Base-by-base conservation (phyloP, 2,888 invertebrate species). In the Phrixothrix hirtus region DNA sequence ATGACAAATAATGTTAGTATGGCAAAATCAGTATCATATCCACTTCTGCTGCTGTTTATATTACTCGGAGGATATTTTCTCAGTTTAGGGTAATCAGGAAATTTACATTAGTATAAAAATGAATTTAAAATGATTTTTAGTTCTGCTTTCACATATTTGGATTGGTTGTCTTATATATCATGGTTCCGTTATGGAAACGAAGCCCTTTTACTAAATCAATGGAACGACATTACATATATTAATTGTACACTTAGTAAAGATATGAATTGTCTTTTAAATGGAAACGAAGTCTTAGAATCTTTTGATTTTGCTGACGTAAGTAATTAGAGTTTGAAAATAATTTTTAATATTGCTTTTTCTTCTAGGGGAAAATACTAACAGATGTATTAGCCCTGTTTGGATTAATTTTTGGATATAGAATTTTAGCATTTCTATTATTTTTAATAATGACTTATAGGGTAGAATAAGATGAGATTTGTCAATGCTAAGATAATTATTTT, bases 21-120 rank as follows among this genome's bases (percentile, higher is more conserved):
- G 84, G 95, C 95, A 0, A 78, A 95, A 1, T 90, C 94, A 0
- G 82, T 97, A 42, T 92, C 94, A 0, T 94, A 96, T 1, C 92
- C 96, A 2, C 81, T 95, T 52, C 87, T 96, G 61, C 92, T 96
- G 51, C 96, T 97, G 0, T 89, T 96, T 74, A 80, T 97, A 77
- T 78, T 98, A 11, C 96, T 97, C 72, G 96, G 96, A 51, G 97
- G 97, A 31, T 95, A 94, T 80, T 95, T 95, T 77, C 79, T 97
- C 30, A 96, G 95, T 72, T 85, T 89, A 13, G 89, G 86, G 86
- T 92, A 78, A 81, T n/a, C 11, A 3, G 2, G 2, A 29, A 10
- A 6, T 6, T 6, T 6, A 4, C 4, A 25, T 25, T 25, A 25
- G 7, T 25, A 25, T 6, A 7, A 4, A 7, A 6, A 25, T 7